A percentile compares a stretch with the other conserved stretches of the same genome.
These are phyloP conservation scores for Campylomormyrus tamandua DNA, from an alignment of 2,113 vertebrate species.

Conservation along the genomic window DNA sequence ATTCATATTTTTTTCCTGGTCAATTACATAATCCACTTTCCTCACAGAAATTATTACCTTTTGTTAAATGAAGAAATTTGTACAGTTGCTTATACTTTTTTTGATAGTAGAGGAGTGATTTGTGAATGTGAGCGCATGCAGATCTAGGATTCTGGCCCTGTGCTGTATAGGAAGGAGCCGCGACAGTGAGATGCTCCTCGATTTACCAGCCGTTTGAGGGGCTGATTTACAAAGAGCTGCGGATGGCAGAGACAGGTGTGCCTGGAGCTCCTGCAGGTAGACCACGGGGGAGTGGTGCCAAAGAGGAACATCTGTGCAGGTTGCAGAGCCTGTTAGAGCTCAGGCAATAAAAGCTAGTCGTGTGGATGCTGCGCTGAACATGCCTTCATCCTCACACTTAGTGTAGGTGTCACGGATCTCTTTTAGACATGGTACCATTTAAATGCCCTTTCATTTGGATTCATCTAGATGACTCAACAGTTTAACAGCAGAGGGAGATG, in stretches of 20 bases:
- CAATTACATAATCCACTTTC: neutral
- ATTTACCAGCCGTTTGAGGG: neutral
- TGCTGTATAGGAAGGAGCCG: neutral
- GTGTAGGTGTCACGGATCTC: neutral
- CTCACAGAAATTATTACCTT: neutral
- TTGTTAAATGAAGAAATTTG: neutral
- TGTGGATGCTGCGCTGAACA: neutral
- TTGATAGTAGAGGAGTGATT: neutral
- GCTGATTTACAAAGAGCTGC: neutral
- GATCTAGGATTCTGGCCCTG: neutral
- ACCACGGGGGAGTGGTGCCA: neutral
- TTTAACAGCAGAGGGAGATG: constrained; percentile 7
- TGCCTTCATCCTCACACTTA: neutral
- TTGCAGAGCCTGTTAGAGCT: neutral
- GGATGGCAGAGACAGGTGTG: neutral
- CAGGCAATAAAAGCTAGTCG: neutral
- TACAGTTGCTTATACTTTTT: neutral
- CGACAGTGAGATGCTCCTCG: neutral
- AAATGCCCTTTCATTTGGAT: neutral
- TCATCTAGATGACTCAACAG: constrained; percentile 5
- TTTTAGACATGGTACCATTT: neutral
- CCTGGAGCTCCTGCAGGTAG: neutral
- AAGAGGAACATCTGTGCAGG: neutral
- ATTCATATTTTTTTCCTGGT: neutral
- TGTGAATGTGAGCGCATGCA: neutral